Percentiles rank a stretch among this genome's conserved stretches.
Evolutionary conservation across 2,888 invertebrate genomes (phyloP).

Genomic region (Syritta pipiens): DNA sequence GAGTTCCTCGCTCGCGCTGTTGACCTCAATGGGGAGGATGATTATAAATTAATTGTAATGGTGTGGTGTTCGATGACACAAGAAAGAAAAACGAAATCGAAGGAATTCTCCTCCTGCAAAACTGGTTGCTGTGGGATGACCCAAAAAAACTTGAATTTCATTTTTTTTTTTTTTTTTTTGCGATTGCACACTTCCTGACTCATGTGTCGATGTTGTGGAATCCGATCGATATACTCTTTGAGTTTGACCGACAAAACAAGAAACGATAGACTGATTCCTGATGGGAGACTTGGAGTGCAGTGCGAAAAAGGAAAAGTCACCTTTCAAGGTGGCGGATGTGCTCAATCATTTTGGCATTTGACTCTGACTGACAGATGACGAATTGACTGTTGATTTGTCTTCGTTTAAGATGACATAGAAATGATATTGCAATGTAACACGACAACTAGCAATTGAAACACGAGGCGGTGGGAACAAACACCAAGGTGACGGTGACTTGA

Average conservation of each 20-base stretch:
- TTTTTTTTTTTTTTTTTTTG: not conserved
- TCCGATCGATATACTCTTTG: too few species aligned
- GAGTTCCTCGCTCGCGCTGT: constrained; percentile 51
- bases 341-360: constrained; percentile 63
- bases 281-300: not conserved
- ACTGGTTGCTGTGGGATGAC: too few species aligned
- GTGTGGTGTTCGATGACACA: constrained; percentile 56
- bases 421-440: constrained; percentile 31
- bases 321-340: constrained; percentile 20
- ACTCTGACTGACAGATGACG: constrained; percentile 58
- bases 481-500: not conserved
- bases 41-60: constrained; percentile 58
- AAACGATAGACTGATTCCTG: constrained; percentile 7
- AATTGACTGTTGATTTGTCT: constrained; percentile 51
- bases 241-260: constrained; percentile 46
- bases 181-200: not conserved
- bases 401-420: constrained; percentile 50
- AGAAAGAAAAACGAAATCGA: constrained; percentile 60
- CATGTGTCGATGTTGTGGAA: too few species aligned
- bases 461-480: not conserved
- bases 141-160: too few species aligned
- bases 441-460: constrained; percentile 18
- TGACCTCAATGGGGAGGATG: constrained; percentile 73
- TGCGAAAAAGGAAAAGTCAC: constrained; percentile 45
- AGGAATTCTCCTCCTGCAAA: too few species aligned